Percentiles rank a stretch among this genome's conserved stretches.
These are phyloP conservation scores for Habropoda laboriosa DNA, from an alignment of 1,140 invertebrate genomes.

Conservation along the genomic window DNA sequence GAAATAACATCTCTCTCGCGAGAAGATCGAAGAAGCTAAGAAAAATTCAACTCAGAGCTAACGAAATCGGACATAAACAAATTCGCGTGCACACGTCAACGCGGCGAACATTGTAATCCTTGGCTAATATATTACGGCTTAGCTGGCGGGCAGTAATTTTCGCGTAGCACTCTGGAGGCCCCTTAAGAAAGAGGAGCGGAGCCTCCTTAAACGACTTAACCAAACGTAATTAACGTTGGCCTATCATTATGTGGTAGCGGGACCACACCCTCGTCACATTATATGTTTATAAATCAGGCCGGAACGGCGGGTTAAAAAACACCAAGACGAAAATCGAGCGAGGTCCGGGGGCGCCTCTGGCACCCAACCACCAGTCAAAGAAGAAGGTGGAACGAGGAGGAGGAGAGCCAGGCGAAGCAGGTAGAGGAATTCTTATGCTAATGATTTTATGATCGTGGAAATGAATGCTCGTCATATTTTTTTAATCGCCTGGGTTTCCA, in stretches of 20 bases:
- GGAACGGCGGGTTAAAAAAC: conserved; percentile 72
- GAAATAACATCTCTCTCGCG: no score
- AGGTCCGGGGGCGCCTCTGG: conserved; percentile 56
- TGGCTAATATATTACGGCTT: conserved; percentile 61
- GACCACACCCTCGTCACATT: conserved; percentile 82
- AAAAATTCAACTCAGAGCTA: background rate
- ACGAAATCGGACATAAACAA: conserved; percentile 11
- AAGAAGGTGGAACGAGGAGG: background rate
- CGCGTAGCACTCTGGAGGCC: conserved; percentile 48
- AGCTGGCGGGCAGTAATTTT: conserved; percentile 53
- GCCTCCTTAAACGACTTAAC: conserved; percentile 63
- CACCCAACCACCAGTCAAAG: background rate
- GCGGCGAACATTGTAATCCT: conserved; percentile 56
- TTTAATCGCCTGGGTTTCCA: conserved; percentile 80
- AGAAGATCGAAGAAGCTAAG: no score
- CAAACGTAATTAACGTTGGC: conserved; percentile 82
- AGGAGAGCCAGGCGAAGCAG: conserved; percentile 65
- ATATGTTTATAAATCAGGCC: conserved; percentile 83
- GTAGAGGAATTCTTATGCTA: conserved; percentile 83
- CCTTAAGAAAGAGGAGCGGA: background rate
- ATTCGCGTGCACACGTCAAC: conserved; percentile 27
- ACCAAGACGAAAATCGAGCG: conserved; percentile 60
- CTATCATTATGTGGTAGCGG: conserved; percentile 83
- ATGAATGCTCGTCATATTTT: conserved; percentile 83
- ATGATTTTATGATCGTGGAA: conserved; percentile 83